These are phyloP conservation scores for Naja naja DNA, from an alignment of 2,113 vertebrate genomes.

Conservation along the genomic window DNA sequence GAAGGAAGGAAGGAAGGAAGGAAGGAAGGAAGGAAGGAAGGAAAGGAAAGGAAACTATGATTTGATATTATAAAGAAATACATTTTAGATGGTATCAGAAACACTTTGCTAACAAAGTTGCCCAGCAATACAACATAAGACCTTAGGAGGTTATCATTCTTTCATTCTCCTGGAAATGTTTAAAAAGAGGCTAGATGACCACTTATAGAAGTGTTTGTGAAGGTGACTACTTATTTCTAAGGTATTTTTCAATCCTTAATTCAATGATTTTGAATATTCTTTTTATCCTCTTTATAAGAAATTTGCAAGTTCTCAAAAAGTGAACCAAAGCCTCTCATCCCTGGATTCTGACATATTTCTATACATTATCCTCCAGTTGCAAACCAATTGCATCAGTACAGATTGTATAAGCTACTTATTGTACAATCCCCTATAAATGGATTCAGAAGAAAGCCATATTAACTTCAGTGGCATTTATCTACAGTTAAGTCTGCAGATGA, in stretches of 20 bases:
- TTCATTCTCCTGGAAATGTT: not conserved
- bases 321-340: not conserved
- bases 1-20: not conserved
- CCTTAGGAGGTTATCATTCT: not conserved
- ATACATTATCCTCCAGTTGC: not conserved
- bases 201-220: not conserved
- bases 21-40: no score
- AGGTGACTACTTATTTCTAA: not conserved
- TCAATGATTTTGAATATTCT: not conserved
- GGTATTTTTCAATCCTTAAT: not conserved
- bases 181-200: not conserved
- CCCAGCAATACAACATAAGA: not conserved
- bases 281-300: not conserved
- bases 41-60: not conserved
- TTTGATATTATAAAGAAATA: not conserved
- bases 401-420: not conserved
- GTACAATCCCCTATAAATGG: not conserved
- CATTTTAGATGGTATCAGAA: not conserved
- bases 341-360: not conserved
- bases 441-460: not conserved
- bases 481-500: not conserved
- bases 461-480: not conserved
- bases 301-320: not conserved
- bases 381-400: not conserved
- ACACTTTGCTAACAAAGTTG: not conserved